phyloP scores from a whole-genome alignment of 2,888 invertebrate genomes.

The Coleophora deauratella region DNA sequence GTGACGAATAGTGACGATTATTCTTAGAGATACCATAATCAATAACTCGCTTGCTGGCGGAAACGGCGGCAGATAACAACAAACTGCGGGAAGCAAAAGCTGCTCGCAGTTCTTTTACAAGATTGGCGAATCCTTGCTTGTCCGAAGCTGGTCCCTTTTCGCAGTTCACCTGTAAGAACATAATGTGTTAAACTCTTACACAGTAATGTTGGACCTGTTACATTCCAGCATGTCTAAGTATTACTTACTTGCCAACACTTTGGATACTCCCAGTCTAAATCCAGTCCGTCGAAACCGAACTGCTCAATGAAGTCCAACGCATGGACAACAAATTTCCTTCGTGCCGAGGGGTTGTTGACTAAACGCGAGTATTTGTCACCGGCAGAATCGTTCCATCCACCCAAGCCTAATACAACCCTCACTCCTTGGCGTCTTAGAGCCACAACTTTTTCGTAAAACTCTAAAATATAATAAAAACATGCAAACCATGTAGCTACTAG shows the following conservation, averaged over 20 bases:
- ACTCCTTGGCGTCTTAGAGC: slow-evolving; percentile 81
- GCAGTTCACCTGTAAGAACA: slow-evolving; percentile 78
- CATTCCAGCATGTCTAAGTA: not conserved
- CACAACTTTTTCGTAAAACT: slow-evolving; percentile 90
- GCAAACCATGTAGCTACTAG: not conserved
- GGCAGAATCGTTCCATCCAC: slow-evolving; percentile 96
- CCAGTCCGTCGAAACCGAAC: slow-evolving; percentile 91
- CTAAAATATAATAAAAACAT: slow-evolving; percentile 44
- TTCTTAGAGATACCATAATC: slow-evolving; percentile 76
- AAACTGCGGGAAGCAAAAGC: slow-evolving; percentile 82
- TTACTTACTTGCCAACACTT: slow-evolving; percentile 87
- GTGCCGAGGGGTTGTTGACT: slow-evolving; percentile 81
- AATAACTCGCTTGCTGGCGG: slow-evolving; percentile 87
- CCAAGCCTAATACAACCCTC: slow-evolving; percentile 90
- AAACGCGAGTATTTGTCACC: slow-evolving; percentile 91
- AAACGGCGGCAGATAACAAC: slow-evolving; percentile 87
- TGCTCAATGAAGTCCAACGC: slow-evolving; percentile 85
- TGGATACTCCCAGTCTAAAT: slow-evolving; percentile 96
- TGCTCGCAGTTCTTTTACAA: slow-evolving; percentile 82
- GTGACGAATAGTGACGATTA: too few relatives aligned
- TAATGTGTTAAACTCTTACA: not conserved
- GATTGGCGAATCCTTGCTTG: slow-evolving; percentile 82
- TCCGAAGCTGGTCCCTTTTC: slow-evolving; percentile 87
- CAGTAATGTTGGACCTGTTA: too few relatives aligned
- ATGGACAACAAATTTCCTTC: slow-evolving; percentile 82